Conservation (phyloP, 2,888 invertebrate genomes). For the Rhagonycha lutea region DNA sequence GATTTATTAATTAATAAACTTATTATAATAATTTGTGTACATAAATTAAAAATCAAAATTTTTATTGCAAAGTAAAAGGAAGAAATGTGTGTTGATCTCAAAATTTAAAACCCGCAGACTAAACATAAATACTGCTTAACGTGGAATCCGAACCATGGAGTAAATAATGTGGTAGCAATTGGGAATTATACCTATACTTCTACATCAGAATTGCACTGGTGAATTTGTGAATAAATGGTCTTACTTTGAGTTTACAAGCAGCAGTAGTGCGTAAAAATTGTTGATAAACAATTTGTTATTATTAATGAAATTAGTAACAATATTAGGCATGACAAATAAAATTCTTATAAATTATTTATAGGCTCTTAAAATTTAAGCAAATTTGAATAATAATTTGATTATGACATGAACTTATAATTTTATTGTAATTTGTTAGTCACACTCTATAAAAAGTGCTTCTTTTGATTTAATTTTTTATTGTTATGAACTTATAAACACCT, state of each 20-base stretch:
- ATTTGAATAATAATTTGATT: background rate
- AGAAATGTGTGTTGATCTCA: too few relatives aligned
- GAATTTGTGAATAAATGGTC: too few relatives aligned
- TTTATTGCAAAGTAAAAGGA: background rate
- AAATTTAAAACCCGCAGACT: too few relatives aligned
- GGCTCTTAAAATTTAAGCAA: background rate
- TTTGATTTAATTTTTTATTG: background rate
- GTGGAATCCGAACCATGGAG: too few relatives aligned
- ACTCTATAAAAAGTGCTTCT: background rate
- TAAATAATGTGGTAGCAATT: too few relatives aligned
- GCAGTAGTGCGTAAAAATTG: background rate
- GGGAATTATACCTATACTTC: too few relatives aligned
- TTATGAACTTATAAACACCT: background rate
- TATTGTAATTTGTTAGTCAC: background rate
- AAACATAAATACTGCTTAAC: too few relatives aligned
- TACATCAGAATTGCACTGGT: too few relatives aligned
- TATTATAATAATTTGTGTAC: background rate
- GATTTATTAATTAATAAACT: background rate
- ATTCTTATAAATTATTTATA: background rate
- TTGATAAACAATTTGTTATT: background rate
- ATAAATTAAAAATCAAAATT: background rate
- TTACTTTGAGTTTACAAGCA: too few relatives aligned
- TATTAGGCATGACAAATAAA: background rate
- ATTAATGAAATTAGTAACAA: background rate
- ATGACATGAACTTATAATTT: slow-evolving; percentile 2